A percentile compares a stretch with the other conserved stretches of the same genome.
These are phyloP conservation scores for Brachyhypopomus gauderio DNA, from an alignment of 2,113 vertebrate genomes.

Conservation along the genomic window DNA sequence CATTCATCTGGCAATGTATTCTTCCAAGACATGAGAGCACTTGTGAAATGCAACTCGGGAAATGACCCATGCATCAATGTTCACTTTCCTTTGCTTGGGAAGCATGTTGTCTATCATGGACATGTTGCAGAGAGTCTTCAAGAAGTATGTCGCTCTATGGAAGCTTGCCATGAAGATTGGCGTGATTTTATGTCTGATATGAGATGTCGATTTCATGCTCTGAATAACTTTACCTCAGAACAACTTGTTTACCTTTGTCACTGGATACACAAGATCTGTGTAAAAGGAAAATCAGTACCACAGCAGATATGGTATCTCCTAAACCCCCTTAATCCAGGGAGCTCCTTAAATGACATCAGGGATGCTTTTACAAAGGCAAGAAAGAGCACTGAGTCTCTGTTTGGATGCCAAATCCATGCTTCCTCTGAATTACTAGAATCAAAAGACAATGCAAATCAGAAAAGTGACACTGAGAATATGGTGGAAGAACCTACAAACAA, in stretches of 20 bases:
- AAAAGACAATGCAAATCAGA: background rate
- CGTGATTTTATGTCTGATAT: conserved; percentile 62
- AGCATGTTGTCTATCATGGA: conserved; percentile 52
- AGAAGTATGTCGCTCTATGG: conserved; percentile 68
- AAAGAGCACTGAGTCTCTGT: background rate
- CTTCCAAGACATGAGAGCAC: conserved; percentile 68
- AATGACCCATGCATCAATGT: conserved; percentile 62
- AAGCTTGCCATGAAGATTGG: conserved; percentile 72
- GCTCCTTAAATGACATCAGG: conserved; percentile 64
- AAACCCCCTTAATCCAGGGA: conserved; percentile 66
- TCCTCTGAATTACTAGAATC: background rate
- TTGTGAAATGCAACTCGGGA: conserved; percentile 62
- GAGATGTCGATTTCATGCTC: conserved; percentile 63
- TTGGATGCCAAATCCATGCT: background rate
- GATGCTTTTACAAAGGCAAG: conserved; percentile 50
- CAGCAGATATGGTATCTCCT: conserved; percentile 70
- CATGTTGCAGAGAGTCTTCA: conserved; percentile 65
- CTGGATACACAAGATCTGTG: conserved; percentile 64
- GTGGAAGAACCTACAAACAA: background rate
- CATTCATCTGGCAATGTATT: conserved; percentile 74
- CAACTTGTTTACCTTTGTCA: conserved; percentile 76
- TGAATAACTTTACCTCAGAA: conserved; percentile 75
- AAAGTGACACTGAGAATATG: background rate
- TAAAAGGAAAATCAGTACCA: conserved; percentile 44
- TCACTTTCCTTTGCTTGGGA: conserved; percentile 57